Evolutionary conservation across 1,140 invertebrate species (phyloP), one percentile per base, ranked within the genome.

Genomic region (Drosophila orena): DNA sequence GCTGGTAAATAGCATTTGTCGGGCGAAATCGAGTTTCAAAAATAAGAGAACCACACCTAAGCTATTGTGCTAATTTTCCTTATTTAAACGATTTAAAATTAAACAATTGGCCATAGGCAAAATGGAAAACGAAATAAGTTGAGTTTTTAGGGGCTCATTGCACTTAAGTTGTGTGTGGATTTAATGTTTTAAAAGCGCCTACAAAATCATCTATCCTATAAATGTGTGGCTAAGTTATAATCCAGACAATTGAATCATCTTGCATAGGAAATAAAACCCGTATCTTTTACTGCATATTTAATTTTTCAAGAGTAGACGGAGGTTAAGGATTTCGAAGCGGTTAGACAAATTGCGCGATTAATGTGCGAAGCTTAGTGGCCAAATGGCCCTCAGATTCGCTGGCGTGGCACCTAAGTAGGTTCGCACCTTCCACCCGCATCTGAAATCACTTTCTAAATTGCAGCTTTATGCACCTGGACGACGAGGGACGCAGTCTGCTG

Each of bases 401-500:
- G n/a, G n/a, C 22, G 34, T 46, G 15, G 38, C 62, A 43, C 15
- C 34, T 37, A 37, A 34, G 46, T 54, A 20, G n/a, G n/a, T n/a
- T 47, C 40, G 3, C 47, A 43, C 60, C 66, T 37, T 14, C 47
- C 40, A 38, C 15, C 34, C n/a, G 47, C 42, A 40, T 56, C 35
- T 10, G 22, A 14, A 30, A 30, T 30, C 14, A 6, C 30, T 34
- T 12, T 52, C 52, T 37, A 15, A 11, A 49, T 88, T 62, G 47
- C 81, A 92, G 89, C 47, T 91, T 92, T 44, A 92, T 91, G 72
- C 90, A 91, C 54, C 37, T 91, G 60, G 90, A 91, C 52, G 90
- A 92, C 60, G 90, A 92, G 47, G 84, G 91, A 50, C 83, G 90
- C 37, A 91, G 84, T 24, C 53, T 92, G 56, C 56, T 92, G 83